Base-by-base conservation (phyloP, 2,797 vertebrate genomes). In the Sebastes melanostomus region DNA sequence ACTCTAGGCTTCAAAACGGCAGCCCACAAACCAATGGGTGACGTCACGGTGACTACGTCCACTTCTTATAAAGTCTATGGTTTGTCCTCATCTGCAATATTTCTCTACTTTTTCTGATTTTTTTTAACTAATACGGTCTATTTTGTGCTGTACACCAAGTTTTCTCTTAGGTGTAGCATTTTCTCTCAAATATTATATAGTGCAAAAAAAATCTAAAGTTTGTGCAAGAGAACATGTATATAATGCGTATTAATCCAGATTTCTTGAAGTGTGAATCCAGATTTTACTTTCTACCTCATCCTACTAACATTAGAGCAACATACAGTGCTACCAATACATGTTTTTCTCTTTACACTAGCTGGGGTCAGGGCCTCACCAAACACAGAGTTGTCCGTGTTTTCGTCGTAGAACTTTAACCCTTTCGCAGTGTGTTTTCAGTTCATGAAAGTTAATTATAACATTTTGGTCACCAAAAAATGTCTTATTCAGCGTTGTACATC, bases 361-460 rank as follows among this genome's bases (percentile, higher is more conserved):
- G 34, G 29, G 30, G 60, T 68, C 13, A 69, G 52, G n/a, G 4
- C 82, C 89, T 95, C 78, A 96, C 96, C 95, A 29, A 97, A 96
- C 85, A 96, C 90, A 9, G 89, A 95, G 2, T 85, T 95, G 67
- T 61, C 42, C 6, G 42, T 46, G 42, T 46, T 46, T 18, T 46
- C 3, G 16, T 46, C 16, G 16, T 18, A 46, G 16, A 46, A 46
- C 16, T 42, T 42, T 3, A 14, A 42, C 13, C 38, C 38, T 42
- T 14, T 42, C 38, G 5, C 38, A 42, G 38, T 42, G 38, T 42
- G 38, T 42, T 42, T 42, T 42, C 13, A 42, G 38, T 42, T 42
- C 13, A 42, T 42, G 38, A 42, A 42, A 42, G 13, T 42, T 42
- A 42, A 42, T 42, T 42, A 6, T 14, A 42, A 42, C 38, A 42